A percentile compares a stretch with the other conserved stretches of the same genome.
These are phyloP conservation scores for Calidris pugnax DNA, from an alignment of 2,113 vertebrate genomes.

Conservation along the genomic window DNA sequence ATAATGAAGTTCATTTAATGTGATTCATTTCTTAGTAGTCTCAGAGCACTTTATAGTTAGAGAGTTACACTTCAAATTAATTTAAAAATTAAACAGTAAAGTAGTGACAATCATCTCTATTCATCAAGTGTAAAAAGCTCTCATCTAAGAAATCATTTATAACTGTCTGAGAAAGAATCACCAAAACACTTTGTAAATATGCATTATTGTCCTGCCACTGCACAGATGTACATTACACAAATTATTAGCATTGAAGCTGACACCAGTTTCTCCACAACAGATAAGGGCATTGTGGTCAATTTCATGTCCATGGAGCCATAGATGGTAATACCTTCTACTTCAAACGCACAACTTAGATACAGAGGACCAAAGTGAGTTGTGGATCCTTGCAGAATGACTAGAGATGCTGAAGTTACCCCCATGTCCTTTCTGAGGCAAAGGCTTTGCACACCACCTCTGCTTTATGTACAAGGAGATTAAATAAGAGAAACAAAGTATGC, in stretches of 20 bases:
- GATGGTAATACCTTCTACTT: neutral
- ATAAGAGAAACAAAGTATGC: neutral
- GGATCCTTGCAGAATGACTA: neutral
- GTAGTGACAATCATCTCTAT: constrained; percentile 48
- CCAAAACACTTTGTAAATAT: constrained; percentile 14
- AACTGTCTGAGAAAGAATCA: constrained; percentile 2
- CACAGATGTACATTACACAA: neutral
- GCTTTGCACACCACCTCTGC: neutral
- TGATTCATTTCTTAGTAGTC: constrained; percentile 54
- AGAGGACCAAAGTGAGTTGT: neutral
- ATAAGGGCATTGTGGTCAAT: neutral
- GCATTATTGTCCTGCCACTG: neutral
- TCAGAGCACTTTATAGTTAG: constrained; percentile 19
- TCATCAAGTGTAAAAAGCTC: constrained; percentile 34
- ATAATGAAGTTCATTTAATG: constrained; percentile 55
- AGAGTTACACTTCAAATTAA: constrained; percentile 60
- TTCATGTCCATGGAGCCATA: neutral
- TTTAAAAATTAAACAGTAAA: constrained; percentile 56
- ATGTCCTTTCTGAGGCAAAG: neutral
- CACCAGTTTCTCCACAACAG: neutral
- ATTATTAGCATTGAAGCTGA: neutral
- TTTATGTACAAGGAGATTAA: neutral
- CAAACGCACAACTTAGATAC: neutral
- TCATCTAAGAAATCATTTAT: constrained; percentile 27
- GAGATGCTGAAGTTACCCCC: neutral